Percentiles rank a stretch among this genome's conserved stretches.
phyloP scores from a whole-genome alignment of 2,888 invertebrate genomes.

The Lithophane semibrunnea region DNA sequence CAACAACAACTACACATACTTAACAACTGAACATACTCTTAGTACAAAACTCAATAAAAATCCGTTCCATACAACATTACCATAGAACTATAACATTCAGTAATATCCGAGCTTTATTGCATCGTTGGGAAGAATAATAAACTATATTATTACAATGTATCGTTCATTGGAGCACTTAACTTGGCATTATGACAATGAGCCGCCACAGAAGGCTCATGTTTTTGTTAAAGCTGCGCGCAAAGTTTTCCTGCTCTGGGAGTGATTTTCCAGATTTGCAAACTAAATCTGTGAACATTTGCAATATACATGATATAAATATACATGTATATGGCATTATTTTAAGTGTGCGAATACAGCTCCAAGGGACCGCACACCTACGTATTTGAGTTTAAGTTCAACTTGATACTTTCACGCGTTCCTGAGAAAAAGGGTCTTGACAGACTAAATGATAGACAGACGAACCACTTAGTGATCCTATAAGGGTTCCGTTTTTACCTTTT shows the following conservation, averaged over 20 bases:
- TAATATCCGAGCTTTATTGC: conserved; percentile 49
- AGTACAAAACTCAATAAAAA: conserved; percentile 31
- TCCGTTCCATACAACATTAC: conserved; percentile 1
- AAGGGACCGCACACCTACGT: too few species aligned
- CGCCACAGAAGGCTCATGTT: conserved; percentile 29
- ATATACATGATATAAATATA: too few species aligned
- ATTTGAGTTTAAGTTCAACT: too few species aligned
- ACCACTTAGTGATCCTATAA: too few species aligned
- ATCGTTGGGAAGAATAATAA: conserved; percentile 55
- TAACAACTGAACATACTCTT: background rate
- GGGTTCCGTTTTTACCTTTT: too few species aligned
- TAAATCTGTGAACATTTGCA: background rate
- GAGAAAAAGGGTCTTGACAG: too few species aligned
- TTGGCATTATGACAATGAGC: conserved; percentile 19
- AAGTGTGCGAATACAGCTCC: too few species aligned
- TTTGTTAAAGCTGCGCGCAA: background rate
- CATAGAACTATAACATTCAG: conserved; percentile 20
- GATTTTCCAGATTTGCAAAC: background rate
- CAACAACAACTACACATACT: too few species aligned
- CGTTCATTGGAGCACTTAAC: conserved; percentile 48
- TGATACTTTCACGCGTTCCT: too few species aligned
- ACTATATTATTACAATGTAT: conserved; percentile 57
- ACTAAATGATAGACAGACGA: too few species aligned
- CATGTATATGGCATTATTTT: too few species aligned
- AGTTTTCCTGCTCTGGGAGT: background rate